These are phyloP conservation scores for Eidolon helvum DNA, from an alignment of 2,113 vertebrate species.

Conservation along the genomic window DNA sequence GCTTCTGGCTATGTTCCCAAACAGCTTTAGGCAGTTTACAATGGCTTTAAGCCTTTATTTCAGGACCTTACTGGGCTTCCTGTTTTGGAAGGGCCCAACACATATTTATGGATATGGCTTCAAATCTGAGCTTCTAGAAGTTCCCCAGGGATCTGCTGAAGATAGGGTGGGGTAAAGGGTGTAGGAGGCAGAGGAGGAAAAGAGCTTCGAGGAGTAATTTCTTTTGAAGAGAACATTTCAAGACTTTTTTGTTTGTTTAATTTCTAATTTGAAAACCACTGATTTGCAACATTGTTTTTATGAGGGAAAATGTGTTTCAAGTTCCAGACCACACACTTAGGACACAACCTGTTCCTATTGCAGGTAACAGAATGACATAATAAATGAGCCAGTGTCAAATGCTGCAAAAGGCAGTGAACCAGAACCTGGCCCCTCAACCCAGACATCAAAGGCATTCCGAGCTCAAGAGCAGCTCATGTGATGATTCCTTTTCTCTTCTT, in stretches of 20 bases:
- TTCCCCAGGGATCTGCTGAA: not conserved
- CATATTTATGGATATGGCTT: not conserved
- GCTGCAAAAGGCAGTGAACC: not conserved
- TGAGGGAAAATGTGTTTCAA: not conserved
- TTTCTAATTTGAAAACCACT: not conserved
- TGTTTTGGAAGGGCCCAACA: not conserved
- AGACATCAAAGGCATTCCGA: conserved; percentile 41
- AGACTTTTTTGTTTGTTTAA: not conserved
- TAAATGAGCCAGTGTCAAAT: not conserved
- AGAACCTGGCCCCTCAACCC: not conserved
- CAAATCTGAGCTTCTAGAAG: not conserved
- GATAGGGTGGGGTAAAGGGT: no score
- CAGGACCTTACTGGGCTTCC: not conserved
- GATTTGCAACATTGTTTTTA: not conserved
- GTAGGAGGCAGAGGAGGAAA: not conserved
- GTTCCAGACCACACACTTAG: not conserved
- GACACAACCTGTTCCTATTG: not conserved
- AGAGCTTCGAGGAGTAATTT: not conserved
- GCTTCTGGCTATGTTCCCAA: not conserved
- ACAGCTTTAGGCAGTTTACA: not conserved
- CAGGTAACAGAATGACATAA: not conserved
- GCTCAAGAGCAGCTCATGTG: not conserved
- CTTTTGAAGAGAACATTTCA: not conserved
- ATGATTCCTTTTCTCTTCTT: not conserved
- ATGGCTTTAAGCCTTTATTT: not conserved